Evolutionary conservation across 2,888 invertebrate species (phyloP), one percentile per base, ranked within the genome.

Genomic region (Neocrepidodera transversa): DNA sequence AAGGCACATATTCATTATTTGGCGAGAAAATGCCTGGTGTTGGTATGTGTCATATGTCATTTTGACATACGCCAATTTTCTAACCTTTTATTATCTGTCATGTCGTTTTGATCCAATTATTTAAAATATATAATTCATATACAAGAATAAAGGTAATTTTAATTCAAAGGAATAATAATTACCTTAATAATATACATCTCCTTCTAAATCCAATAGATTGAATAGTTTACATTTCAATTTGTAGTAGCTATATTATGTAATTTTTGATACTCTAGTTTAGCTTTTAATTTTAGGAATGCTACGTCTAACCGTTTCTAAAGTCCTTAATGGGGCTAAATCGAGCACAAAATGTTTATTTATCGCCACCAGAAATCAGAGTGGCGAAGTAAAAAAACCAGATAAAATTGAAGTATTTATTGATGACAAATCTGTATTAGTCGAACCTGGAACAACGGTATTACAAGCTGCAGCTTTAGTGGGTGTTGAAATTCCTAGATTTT

Each of bases 401-500:
- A 89, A 91, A 75, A 86, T 97, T 38, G 97, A 98, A 83, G 91
- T 99, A 43, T 99, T 97, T 81, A 92, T 99, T 72, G 96, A 99
- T 84, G 98, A 97, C 79, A 92, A 95, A 78, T 90, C 92, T 64
- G 96, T 99, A 1, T 82, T 91, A 75, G 98, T 98, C 30, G 88
- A 91, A 40, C 97, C 98, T 18, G 98, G 98, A 53, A 97, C 97
- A 23, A 99, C 99, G 40, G 95, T 99, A 17, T 82, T 99, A 62
- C 80, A 97, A 94, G 99, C 95, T 68, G 97, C 97, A 54, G 96
- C 97, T 1, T 84, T 91, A 81, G 87, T 91, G 66, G 99, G 99
- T 10, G 91, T 99, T 40, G 98, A 99, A 82, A 99, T 99, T 68
- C 99, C 99, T 1, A 84, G 99, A 60, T 99, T 99, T 80, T 99